Base-by-base conservation (phyloP, 2,113 vertebrate genomes). In the Salminus brasiliensis region DNA sequence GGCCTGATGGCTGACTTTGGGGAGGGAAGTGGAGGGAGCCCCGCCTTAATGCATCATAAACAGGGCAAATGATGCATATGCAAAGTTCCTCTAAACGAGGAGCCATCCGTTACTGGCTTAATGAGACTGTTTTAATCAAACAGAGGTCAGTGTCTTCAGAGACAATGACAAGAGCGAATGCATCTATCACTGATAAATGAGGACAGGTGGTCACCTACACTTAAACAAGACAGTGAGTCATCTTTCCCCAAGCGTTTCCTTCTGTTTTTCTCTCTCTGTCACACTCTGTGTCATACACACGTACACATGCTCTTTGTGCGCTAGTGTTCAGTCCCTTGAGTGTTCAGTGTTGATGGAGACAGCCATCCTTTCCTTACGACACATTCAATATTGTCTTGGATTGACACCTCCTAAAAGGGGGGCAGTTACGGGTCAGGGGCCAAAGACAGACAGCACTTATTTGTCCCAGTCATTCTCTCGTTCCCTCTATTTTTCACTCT, bases 51-150 rank as follows among this genome's bases (percentile, higher is more conserved):
- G 84, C 85, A 83, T 88, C 86, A 86, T 90, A 87, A 91, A 88
- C 85, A 78, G 72, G 69, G 72, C 87, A 87, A 91, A 93, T 90
- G 89, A 88, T 80, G 89, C 89, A 86, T 90, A 73, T 74, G 82
- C 84, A 84, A 88, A 91, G 84, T 83, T 83, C 84, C 60, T 90
- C 76, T 76, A 86, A 91, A 91, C 30, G 87, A 86, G 82, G 30
- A 70, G 52, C 70, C 57, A 92, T 93, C 86, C 78, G 81, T 91
- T 86, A 88, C 82, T 70, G 53, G 69, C 80, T 86, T 84, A 87
- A 84, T 81, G 74, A 85, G 88, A 82, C 79, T 81, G 78, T 77
- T 81, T 89, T 80, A 86, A 86, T 91, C 87, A 89, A 86, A 87
- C 81, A 74, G 77, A 83, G 88, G 85, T 77, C 83, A 84, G 86